Evolutionary conservation across 2,113 vertebrate genomes (phyloP), one percentile per base, ranked within the genome.

Genomic region (Ailurus styani): DNA sequence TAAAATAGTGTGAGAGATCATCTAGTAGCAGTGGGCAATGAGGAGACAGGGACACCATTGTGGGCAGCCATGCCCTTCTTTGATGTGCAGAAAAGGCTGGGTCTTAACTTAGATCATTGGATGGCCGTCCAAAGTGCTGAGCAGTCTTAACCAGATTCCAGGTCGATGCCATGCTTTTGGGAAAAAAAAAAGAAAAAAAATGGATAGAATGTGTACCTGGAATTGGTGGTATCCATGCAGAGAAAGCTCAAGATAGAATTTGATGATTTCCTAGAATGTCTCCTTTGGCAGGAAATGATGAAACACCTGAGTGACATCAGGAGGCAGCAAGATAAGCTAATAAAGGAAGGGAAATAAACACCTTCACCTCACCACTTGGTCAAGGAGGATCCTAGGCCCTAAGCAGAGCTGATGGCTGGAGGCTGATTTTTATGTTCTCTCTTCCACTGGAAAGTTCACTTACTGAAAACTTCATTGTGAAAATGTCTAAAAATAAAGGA

Each of bases 231-330:
- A 99, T 83, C 42, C 99, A 99, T 0, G 99, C 99, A 57, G 97
- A 98, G 78, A 99, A 98, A 57, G 97, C 99, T 99, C 97, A 97
- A 98, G 78, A 54, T 99, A 57, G 99, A 99, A 98, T 99, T 98
- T 84, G 99, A 99, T 34, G 99, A 99, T 95, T 99, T 99, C 85
- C 87, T 97, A 2, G 99, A 99, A 97, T 99, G 99, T 97, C 97
- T 99, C 97, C 98, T 99, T 93, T 98, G 98, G 73, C 54, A 86
- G 90, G 99, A 99, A 98, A 98, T 98, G 98, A 37, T 97, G 0
- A 0, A 40, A 23, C 98, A 99, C 31, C 45, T 99, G 91, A 0
- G 6, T 3, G 42, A 81, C 7, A 99, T 99, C 98, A 66, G 95
- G 42, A 75, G 96, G 83, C 99, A 99, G 98, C 98, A 98, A 42